Base-by-base conservation (phyloP, 2,797 vertebrate species). In the Falco concolor region DNA sequence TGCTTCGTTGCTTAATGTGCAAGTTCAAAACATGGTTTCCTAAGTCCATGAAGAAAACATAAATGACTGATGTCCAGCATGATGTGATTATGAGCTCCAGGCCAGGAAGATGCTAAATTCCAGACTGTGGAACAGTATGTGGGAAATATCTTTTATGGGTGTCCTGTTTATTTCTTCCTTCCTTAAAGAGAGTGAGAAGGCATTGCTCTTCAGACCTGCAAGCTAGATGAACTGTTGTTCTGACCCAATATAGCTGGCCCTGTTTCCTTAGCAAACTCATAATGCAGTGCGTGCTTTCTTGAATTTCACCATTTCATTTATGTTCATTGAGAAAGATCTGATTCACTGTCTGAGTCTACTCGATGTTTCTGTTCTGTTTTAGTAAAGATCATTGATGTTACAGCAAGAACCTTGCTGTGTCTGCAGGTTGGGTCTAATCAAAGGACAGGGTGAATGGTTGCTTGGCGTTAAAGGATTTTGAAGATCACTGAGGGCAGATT, bases 331-430 rank as follows among this genome's bases (percentile, higher is more conserved):
- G 45, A 74, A 90, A 87, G 40, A 68, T 18, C 3, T 3, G 4
- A n/a, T 16, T 61, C 1, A 0, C 24, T 36, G 5, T 25, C 50
- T 83, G 13, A 2, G 6, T 20, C 49, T 72, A 1, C 34, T 57
- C 21, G 5, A 0, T 50, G 11, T 2, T 60, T 73, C 67, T 75
- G 45, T 34, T 82, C 61, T 28, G 8, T 44, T 77, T 30, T 30
- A 68, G 52, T n/a, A 52, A 67, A 56, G 56, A 34, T 68, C 8
- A 15, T 32, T 24, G 63, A 12, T 56, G 9, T 77, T 63, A 40
- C 20, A 54, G 40, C 15, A 59, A 50, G 56, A 70, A 18, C 45
- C 3, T 16, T 78, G 38, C 38, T 30, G 56, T 15, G 14, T 67
- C 32, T 69, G 47, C 34, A 47, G 27, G 15, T 25, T 85, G 34